Percentiles rank a stretch among this genome's conserved stretches.
phyloP scores from a whole-genome alignment of 2,797 vertebrate species.

The Decapterus maruadsi region DNA sequence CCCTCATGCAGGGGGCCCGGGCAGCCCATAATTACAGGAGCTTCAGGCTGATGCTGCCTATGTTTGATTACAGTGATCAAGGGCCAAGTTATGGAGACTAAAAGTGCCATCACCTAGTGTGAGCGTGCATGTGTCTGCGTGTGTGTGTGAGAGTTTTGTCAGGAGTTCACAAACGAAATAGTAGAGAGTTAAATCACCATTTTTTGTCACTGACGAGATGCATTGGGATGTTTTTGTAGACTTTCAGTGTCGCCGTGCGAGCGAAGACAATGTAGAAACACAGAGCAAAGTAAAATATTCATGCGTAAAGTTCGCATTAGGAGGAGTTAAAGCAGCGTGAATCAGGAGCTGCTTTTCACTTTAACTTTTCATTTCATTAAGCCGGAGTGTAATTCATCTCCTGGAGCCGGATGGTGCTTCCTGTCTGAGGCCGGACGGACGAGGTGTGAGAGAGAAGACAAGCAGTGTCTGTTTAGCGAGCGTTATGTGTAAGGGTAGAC shows the following conservation, averaged over 20 bases:
- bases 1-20: conserved; percentile 45
- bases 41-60: conserved; percentile 76
- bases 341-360: conserved; percentile 2
- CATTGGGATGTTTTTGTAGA: conserved; percentile 18
- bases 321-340: conserved; percentile 58
- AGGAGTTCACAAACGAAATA: conserved; percentile 30
- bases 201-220: conserved; percentile 24
- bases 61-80: conserved; percentile 86
- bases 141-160: conserved; percentile 33
- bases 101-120: conserved; percentile 68
- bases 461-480: conserved; percentile 59
- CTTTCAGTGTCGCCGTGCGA: neutral
- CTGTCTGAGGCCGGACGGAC: neutral
- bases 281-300: conserved; percentile 62
- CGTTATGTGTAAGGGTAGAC: conserved; percentile 58
- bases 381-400: conserved; percentile 19
- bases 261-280: conserved; percentile 10
- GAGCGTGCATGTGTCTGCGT: conserved; percentile 25
- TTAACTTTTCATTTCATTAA: conserved; percentile 38
- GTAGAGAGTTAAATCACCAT: conserved; percentile 29
- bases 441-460: conserved; percentile 9
- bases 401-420: neutral
- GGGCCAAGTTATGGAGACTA: conserved; percentile 77
- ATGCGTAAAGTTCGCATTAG: conserved; percentile 63
- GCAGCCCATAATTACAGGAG: conserved; percentile 78